Conservation (phyloP, 2,888 invertebrate genomes). For the Beris chalybata region DNA sequence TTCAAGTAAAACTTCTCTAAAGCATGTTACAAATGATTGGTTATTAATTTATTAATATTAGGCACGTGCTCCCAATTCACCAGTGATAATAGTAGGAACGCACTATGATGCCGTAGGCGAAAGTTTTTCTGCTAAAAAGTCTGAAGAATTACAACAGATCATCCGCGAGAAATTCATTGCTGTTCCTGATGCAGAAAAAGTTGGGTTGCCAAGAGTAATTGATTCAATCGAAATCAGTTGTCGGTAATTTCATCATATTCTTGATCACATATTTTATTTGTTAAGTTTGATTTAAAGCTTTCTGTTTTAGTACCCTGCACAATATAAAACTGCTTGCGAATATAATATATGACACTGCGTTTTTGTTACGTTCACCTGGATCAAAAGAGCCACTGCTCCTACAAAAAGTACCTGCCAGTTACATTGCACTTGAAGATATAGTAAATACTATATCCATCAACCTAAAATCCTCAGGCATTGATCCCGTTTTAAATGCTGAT, state of each 20-base stretch:
- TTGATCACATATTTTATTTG: neutral
- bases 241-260: constrained; percentile 43
- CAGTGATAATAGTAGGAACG: constrained; percentile 94
- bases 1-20: constrained; percentile 58
- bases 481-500: constrained; percentile 83
- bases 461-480: constrained; percentile 65
- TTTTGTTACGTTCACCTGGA: constrained; percentile 86
- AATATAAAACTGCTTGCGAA: constrained; percentile 89
- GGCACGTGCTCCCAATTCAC: constrained; percentile 93
- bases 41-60: constrained; percentile 46
- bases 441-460: constrained; percentile 81
- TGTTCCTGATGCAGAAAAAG: constrained; percentile 93
- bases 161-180: constrained; percentile 88
- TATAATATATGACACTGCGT: constrained; percentile 90
- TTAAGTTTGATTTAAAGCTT: neutral
- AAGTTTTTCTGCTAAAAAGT: constrained; percentile 52
- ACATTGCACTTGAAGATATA: constrained; percentile 92
- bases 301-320: constrained; percentile 69
- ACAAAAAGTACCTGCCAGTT: constrained; percentile 94
- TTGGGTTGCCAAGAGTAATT: constrained; percentile 89
- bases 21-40: constrained; percentile 38
- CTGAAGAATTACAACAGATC: constrained; percentile 82
- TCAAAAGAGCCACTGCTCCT: constrained; percentile 88
- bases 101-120: constrained; percentile 83
- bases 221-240: constrained; percentile 89